These are phyloP conservation scores for Idris sp. DNA, from an alignment of 1,140 invertebrate species.

Conservation along the genomic window DNA sequence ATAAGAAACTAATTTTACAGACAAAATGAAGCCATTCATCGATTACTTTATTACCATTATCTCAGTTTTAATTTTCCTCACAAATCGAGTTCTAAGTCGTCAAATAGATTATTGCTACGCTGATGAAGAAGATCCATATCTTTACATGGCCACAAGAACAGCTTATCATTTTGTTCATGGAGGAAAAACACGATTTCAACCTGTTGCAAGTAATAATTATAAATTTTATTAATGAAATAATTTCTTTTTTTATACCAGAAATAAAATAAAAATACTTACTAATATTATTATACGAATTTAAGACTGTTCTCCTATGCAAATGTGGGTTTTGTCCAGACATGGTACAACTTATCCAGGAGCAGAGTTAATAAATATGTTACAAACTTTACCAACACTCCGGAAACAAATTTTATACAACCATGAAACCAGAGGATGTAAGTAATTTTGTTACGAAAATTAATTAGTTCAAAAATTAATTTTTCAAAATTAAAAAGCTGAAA, in stretches of 20 bases:
- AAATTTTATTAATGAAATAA: too few relatives aligned
- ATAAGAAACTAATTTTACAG: too few relatives aligned
- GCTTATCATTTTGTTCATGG: slow-evolving; percentile 76
- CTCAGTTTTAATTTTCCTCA: slow-evolving; percentile 39
- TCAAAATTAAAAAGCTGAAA: neutral
- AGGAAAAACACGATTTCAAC: slow-evolving; percentile 67
- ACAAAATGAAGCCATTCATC: too few relatives aligned
- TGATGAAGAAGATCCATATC: slow-evolving; percentile 75
- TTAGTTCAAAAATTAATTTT: slow-evolving; percentile 1
- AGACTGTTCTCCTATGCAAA: slow-evolving; percentile 66
- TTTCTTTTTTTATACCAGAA: too few relatives aligned
- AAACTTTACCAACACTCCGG: slow-evolving; percentile 64
- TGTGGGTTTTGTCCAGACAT: slow-evolving; percentile 72
- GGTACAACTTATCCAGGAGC: slow-evolving; percentile 70
- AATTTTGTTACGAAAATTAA: too few relatives aligned
- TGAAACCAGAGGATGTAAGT: slow-evolving; percentile 60
- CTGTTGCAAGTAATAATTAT: slow-evolving; percentile 75
- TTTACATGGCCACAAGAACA: slow-evolving; percentile 76
- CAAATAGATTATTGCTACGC: slow-evolving; percentile 74
- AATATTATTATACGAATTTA: too few relatives aligned
- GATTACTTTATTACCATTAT: slow-evolving; percentile 17
- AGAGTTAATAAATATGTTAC: slow-evolving; percentile 57
- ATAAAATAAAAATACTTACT: too few relatives aligned
- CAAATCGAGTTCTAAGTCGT: slow-evolving; percentile 47
- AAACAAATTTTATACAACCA: slow-evolving; percentile 68